These are phyloP conservation scores for Anolis sagrei DNA, from an alignment of 2,113 vertebrate species.

Conservation along the genomic window DNA sequence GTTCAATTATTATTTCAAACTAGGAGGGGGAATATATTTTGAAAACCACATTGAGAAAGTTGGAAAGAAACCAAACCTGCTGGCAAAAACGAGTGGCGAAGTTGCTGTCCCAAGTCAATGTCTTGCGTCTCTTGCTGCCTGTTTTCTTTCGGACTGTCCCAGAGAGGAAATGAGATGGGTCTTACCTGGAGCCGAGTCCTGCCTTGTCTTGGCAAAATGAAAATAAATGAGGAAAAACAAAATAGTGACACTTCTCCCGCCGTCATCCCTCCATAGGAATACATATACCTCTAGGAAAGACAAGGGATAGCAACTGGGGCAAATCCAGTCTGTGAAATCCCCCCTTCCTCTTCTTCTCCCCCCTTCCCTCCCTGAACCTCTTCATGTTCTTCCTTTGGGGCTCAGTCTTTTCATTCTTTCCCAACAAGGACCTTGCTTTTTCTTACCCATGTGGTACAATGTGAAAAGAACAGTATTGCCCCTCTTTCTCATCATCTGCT, in stretches of 20 bases:
- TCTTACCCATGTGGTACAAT: background rate
- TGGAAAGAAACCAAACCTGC: background rate
- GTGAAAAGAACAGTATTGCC: background rate
- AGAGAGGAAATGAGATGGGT: background rate
- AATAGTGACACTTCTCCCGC: background rate
- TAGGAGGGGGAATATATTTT: background rate
- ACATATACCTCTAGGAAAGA: background rate
- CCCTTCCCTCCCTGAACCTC: too few species aligned
- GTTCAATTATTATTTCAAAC: background rate
- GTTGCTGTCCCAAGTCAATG: background rate
- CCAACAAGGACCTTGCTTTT: background rate
- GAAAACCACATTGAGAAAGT: background rate
- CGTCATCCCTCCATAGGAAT: background rate
- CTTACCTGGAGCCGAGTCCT: slow-evolving; percentile 56
- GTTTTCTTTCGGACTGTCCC: background rate
- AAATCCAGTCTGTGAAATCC: background rate
- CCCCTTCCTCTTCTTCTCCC: background rate
- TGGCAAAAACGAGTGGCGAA: background rate
- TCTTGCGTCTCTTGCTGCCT: background rate
- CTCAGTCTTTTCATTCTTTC: background rate
- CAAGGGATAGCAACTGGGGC: background rate
- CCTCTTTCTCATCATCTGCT: background rate
- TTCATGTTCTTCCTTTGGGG: background rate
- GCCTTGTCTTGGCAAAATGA: background rate
- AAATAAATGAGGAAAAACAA: background rate